These are phyloP conservation scores for Nicator chloris DNA, from an alignment of 2,113 vertebrate species.

Conservation along the genomic window DNA sequence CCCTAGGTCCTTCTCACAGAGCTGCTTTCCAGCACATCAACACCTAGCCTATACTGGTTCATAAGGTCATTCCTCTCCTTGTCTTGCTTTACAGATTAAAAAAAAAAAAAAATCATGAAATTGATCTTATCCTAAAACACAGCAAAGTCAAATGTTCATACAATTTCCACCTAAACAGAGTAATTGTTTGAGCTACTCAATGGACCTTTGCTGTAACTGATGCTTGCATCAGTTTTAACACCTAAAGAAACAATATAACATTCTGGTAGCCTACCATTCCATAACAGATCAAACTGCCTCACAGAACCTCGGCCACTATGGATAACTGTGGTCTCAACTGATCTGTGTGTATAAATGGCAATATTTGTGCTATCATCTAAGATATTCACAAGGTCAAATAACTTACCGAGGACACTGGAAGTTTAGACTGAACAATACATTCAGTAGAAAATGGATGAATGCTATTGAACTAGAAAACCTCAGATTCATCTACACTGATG, in stretches of 20 bases:
- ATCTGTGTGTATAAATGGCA: not conserved
- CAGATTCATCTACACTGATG: not conserved
- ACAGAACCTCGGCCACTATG: not conserved
- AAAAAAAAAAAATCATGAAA: not conserved
- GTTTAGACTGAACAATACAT: not conserved
- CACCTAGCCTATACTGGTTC: not conserved
- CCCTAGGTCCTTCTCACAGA: not conserved
- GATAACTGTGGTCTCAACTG: not conserved
- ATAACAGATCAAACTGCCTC: not conserved
- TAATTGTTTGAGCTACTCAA: not conserved
- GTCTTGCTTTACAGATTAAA: not conserved
- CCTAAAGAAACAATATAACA: not conserved
- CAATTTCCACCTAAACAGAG: not conserved
- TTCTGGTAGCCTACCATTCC: not conserved
- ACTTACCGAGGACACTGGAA: not conserved
- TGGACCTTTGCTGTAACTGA: not conserved
- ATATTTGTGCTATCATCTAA: not conserved
- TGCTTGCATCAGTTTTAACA: not conserved
- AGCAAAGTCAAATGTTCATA: not conserved
- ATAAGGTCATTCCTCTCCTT: not conserved
- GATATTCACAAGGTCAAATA: not conserved
- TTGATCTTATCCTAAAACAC: not conserved
- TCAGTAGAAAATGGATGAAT: not conserved
- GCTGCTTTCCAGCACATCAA: not conserved
- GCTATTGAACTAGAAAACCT: not conserved